These are phyloP conservation scores for Anthrax anthrax DNA, from an alignment of 2,888 invertebrate genomes.

Conservation along the genomic window DNA sequence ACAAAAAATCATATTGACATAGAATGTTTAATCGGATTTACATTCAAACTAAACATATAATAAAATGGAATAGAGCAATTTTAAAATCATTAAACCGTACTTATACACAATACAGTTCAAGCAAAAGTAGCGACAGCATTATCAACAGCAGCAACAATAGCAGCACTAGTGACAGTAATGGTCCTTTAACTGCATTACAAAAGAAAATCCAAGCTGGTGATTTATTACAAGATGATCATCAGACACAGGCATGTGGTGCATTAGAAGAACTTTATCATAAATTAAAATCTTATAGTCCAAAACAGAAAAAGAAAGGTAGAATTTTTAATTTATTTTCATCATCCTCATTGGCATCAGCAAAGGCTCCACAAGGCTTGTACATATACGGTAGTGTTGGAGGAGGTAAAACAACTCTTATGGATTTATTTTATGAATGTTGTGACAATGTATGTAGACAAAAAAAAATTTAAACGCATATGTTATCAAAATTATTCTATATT, in stretches of 20 bases:
- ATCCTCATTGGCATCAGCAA: constrained; percentile 12
- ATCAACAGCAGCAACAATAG: too few species aligned
- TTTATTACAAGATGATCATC: constrained; percentile 54
- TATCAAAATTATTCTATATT: background rate
- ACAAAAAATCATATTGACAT: too few species aligned
- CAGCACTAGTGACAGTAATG: constrained; percentile 8
- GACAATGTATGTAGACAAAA: constrained; percentile 28
- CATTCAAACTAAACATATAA: background rate
- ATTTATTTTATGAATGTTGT: constrained; percentile 80
- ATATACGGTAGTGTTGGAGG: constrained; percentile 84
- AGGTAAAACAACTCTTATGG: constrained; percentile 99
- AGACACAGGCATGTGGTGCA: constrained; percentile 50
- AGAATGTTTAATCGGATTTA: background rate
- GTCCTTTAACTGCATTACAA: constrained; percentile 42
- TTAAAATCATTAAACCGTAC: background rate
- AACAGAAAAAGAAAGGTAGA: constrained; percentile 14
- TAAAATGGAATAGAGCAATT: background rate
- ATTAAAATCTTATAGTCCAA: constrained; percentile 44
- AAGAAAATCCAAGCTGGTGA: constrained; percentile 44
- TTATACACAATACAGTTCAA: background rate
- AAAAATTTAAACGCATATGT: background rate
- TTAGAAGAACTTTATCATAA: constrained; percentile 56
- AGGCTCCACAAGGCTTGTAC: constrained; percentile 65
- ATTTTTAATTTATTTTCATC: constrained; percentile 21
- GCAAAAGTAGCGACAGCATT: constrained; percentile 12